Base-by-base conservation (phyloP, 2,797 vertebrate genomes). In the Parauchenoglanis punctatus region DNA sequence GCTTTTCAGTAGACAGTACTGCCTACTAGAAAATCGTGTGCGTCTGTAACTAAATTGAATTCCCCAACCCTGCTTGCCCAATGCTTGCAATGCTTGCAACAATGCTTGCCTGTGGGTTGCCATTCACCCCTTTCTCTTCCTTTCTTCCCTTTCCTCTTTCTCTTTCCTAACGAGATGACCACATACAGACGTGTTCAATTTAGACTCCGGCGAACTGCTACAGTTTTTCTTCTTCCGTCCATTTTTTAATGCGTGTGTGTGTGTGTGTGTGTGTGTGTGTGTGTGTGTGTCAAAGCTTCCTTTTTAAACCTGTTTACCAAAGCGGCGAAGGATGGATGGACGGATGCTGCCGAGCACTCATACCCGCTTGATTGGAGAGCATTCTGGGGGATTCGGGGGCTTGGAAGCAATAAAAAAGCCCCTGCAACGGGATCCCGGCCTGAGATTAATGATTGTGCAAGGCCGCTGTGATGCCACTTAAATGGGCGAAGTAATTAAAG, bases 401-500 rank as follows among this genome's bases (percentile, higher is more conserved):
- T 97, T 97, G 96, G 95, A 96, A 96, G 96, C 96, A 98, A 97
- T 17, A 81, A 59, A 54, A 78, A 95, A 97, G 97, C 93, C 96
- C 56, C 86, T 92, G 97, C 98, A 99, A 99, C 97, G 97, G 97
- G 97, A 99, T 99, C 98, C 97, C 97, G 96, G 92, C 20, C 94
- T 93, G 96, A 99, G 97, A 99, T 99, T 99, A 99, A 99, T 99
- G 99, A 99, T 97, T 96, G 96, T 97, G 97, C 99, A 97, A 98
- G 96, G 94, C 96, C 93, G 96, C 96, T 95, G 98, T 97, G 98
- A 99, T 97, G 96, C 97, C 97, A 97, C 97, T 98, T 97, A 99
- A 99, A 99, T 97, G 97, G 97, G 96, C 20, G 97, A 98, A 97
- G 97, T 99, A 99, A 99, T 99, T 99, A 99, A 99, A 99, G 98